Evolutionary conservation across 2,888 invertebrate species (phyloP).

Genomic region (Cosmorhoe ocellata): DNA sequence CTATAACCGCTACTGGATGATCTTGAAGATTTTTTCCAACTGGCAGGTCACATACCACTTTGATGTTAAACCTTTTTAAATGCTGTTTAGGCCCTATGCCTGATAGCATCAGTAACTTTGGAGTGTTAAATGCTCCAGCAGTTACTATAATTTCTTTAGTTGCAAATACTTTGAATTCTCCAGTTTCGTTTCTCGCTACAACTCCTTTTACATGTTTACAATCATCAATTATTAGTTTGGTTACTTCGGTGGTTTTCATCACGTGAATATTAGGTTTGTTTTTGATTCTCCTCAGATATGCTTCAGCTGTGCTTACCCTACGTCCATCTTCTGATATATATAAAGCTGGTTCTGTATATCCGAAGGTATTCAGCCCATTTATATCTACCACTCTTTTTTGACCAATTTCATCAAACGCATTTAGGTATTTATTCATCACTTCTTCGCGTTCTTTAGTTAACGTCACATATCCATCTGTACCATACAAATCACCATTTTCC

Average conservation of each 20-base stretch:
- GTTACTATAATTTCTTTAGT: not conserved
- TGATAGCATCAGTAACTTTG: not conserved
- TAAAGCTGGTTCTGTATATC: not conserved
- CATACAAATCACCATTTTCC: not conserved
- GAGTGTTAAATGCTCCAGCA: not conserved
- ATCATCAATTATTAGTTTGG: not conserved
- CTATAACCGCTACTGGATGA: not conserved
- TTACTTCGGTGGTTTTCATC: not conserved
- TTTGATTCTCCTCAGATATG: not conserved
- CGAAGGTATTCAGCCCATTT: not conserved
- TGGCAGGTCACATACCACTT: not conserved
- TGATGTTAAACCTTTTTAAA: not conserved
- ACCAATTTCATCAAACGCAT: constrained; percentile 1
- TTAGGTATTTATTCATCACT: not conserved
- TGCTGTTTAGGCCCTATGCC: not conserved
- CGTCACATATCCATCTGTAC: not conserved
- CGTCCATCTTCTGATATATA: not conserved
- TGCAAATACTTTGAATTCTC: not conserved
- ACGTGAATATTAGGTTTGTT: not conserved
- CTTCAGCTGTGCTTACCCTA: not conserved
- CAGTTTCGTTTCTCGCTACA: not conserved
- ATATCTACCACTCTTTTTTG: not conserved
- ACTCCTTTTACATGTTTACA: not conserved
- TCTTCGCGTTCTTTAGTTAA: not conserved
- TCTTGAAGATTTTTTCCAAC: constrained; percentile 1